A percentile compares a stretch with the other conserved stretches of the same genome.
Evolutionary conservation across 1,140 invertebrate species (phyloP).

Genomic region (Heliconius congener): DNA sequence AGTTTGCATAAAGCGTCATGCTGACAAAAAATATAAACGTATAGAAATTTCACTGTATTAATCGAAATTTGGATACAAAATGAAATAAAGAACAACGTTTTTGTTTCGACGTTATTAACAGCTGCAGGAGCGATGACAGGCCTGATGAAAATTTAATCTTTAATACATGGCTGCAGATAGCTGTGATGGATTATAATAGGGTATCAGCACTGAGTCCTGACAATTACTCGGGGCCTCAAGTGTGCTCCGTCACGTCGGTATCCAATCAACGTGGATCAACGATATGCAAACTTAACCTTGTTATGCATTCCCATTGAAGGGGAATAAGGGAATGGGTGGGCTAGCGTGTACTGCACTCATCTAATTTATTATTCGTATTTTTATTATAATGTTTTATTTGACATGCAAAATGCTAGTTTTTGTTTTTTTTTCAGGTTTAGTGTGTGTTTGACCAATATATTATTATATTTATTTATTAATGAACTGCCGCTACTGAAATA

Average conservation of each 20-base stretch:
- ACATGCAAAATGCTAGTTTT: background rate
- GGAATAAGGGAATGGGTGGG: background rate
- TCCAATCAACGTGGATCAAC: constrained; percentile 33
- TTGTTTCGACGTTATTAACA: constrained; percentile 17
- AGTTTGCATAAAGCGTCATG: background rate
- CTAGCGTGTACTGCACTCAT: background rate
- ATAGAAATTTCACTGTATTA: background rate
- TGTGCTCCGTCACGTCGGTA: constrained; percentile 23
- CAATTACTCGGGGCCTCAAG: constrained; percentile 25
- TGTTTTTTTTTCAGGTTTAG: background rate
- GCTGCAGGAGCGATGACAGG: constrained; percentile 16
- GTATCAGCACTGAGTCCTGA: constrained; percentile 21
- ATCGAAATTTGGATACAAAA: constrained; percentile 2
- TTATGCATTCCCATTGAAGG: constrained; percentile 7
- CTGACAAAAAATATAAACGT: background rate
- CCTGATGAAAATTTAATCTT: constrained; percentile 27
- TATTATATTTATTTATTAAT: too few species aligned
- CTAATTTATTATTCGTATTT: too few species aligned
- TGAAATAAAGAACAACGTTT: constrained; percentile 12
- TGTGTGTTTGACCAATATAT: background rate
- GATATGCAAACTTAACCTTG: constrained; percentile 18
- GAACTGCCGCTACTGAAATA: too few species aligned
- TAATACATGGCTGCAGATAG: constrained; percentile 24
- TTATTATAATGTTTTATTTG: too few species aligned
- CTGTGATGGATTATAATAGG: constrained; percentile 29